A percentile compares a stretch with the other conserved stretches of the same genome.
Evolutionary conservation across 2,113 vertebrate genomes (phyloP).

Genomic region (Bagarius yarrelli): DNA sequence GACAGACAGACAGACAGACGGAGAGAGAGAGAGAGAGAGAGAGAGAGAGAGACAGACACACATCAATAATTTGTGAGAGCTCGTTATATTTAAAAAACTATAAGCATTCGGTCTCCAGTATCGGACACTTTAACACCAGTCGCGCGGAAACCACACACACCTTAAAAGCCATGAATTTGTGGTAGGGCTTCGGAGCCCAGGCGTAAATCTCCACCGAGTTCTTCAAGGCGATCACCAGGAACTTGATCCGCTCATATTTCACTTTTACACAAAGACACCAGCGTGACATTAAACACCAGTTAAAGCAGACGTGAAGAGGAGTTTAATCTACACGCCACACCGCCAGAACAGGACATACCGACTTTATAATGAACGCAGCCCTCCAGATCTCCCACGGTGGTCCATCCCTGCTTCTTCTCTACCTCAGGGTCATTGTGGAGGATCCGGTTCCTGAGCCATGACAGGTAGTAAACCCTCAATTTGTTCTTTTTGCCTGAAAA

Average conservation of each 20-base stretch:
- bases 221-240: conserved; percentile 98
- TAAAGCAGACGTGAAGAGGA: too few species aligned
- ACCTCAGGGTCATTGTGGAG: conserved; percentile 98
- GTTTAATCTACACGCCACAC: too few species aligned
- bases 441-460: conserved; percentile 97
- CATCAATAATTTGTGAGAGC: neutral
- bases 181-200: conserved; percentile 98
- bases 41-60: neutral
- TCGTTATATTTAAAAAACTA: neutral
- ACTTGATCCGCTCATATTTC: conserved; percentile 98
- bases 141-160: conserved; percentile 64
- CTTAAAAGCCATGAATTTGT: conserved; percentile 99
- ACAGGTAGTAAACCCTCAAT: conserved; percentile 95
- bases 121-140: neutral
- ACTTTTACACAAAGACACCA: conserved; percentile 68
- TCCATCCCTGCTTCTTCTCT: conserved; percentile 98
- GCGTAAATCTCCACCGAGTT: conserved; percentile 97
- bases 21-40: conserved; percentile 15
- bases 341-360: conserved; percentile 76
- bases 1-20: neutral
- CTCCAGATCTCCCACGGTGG: conserved; percentile 94
- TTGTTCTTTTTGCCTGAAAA: conserved; percentile 95
- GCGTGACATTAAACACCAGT: neutral
- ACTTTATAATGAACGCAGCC: conserved; percentile 99
- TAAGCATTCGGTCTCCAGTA: neutral